phyloP scores from a whole-genome alignment of 2,888 invertebrate genomes.

The Cataglyphis cursor region DNA sequence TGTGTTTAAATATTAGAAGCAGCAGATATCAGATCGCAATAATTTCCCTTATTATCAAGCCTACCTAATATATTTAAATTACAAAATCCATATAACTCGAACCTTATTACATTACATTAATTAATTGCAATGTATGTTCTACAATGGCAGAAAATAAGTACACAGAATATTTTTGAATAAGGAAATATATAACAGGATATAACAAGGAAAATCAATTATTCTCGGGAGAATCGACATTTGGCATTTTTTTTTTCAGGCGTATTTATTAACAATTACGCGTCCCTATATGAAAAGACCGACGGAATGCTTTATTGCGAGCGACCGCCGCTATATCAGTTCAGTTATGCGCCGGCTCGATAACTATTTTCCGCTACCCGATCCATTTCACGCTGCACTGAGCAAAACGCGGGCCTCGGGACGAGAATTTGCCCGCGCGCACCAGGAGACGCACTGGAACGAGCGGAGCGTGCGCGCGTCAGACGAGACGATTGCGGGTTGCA shows the following conservation, averaged over 20 bases:
- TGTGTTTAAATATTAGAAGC: not conserved
- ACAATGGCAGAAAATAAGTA: not conserved
- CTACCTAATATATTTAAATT: not conserved
- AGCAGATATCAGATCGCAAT: not conserved
- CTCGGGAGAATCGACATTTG: not conserved
- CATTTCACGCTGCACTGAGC: constrained; percentile 68
- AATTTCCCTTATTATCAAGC: not conserved
- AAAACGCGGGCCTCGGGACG: constrained; percentile 62
- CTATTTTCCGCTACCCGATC: constrained; percentile 72
- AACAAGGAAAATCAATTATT: not conserved
- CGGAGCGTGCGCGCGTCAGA: constrained; percentile 59
- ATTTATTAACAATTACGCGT: constrained; percentile 32
- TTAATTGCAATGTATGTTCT: constrained; percentile 1
- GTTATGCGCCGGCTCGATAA: constrained; percentile 61
- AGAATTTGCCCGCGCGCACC: constrained; percentile 61
- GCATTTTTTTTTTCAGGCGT: not conserved
- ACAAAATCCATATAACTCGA: not conserved
- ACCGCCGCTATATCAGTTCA: constrained; percentile 32
- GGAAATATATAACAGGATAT: not conserved
- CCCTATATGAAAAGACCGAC: constrained; percentile 6
- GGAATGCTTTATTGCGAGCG: constrained; percentile 45
- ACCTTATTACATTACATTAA: not conserved
- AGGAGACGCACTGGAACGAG: constrained; percentile 58
- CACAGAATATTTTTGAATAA: not conserved
- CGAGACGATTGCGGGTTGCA: constrained; percentile 33